Evolutionary conservation across 2,888 invertebrate genomes (phyloP), one percentile per base, ranked within the genome.

Genomic region (Scaptomyza parva): DNA sequence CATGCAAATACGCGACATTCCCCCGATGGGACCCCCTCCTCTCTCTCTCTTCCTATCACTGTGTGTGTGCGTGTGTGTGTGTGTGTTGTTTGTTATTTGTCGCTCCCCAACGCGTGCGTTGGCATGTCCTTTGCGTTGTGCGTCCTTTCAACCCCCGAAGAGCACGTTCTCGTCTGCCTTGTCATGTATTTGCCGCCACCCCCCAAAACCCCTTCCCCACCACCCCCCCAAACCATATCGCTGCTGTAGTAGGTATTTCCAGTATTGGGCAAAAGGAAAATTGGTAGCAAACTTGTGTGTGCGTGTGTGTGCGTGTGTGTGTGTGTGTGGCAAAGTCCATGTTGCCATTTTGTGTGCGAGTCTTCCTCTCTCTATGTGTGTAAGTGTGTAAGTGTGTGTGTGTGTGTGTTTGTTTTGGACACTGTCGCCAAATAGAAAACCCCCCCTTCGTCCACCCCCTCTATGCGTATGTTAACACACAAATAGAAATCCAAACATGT

Each of bases 1-100:
- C 76, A 75, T 64, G 76, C 81, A 86, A 80, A 86, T 86, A 83
- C 79, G 81, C 82, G 77, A 76, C 62, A 67, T 76, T 76, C 66
- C 66, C 74, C 66, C 59, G 60, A 50, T 63, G 62, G 70, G 62
- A 64, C 60, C 74, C 70, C 55, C 47, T 61, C 26, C 20, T 12
- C 4, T 8, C 48, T 26, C 4, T 17, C 2, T 2, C 37, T 12
- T 72, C 72, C 67, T 67, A 58, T 55, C 48, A 50, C 22, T 52
- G 51, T n/a, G n/a, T n/a, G n/a, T 47, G 53, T 41, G 28, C 59
- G 43, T 53, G 50, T 51, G 51, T 53, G 37, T 66, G 41, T 73
- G 44, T 67, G 22, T 53, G 67, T 73, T 78, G 78, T 83, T 79
- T 79, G 78, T 79, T 79, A 79, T 79, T 78, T 78, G 78, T 78